Base-by-base conservation (phyloP, 2,113 vertebrate species). In the Spea bombifrons region DNA sequence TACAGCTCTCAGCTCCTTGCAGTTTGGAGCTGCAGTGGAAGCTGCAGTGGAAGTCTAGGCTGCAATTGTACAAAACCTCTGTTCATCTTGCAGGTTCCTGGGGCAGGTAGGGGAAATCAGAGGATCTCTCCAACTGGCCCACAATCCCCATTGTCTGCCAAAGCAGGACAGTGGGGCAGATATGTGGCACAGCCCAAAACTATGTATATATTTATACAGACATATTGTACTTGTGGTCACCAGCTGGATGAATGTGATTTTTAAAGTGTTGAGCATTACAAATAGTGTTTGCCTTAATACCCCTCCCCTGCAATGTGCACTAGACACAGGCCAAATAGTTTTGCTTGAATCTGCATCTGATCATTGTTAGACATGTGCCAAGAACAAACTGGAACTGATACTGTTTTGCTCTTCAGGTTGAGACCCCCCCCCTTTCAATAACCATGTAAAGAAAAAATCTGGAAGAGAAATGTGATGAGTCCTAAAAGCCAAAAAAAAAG, bases 371-470 rank as follows among this genome's bases (percentile, higher is more conserved):
- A 9, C 55, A 12, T 50, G 47, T 59, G 55, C 64, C 13, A 74
- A 50, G 49, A 30, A 50, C 17, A 44, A n/a, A 50, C 69, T 55
- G 69, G 49, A 71, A 71, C 43, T 7, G 44, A 67, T 67, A 59
- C 59, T 44, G 45, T 44, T 68, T 10, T 74, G 64, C 66, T 74
- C 50, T 74, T 61, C 16, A 30, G 12, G 45, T 43, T 80, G 10
- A 66, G 45, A 52, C 47, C 17, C n/a, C 12, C 66, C 43, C 52
- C 17, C n/a, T n/a, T 30, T 2, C 12, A 68, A 59, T 43, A 67
- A 73, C 50, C 10, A 55, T 65, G 48, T 57, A 73, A 63, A 72
- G 12, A 73, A 72, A 49, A 69, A 53, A 77, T 61, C 44, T 53
- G 8, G 52, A 80, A 67, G 44, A 65, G 15, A 48, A 48, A 44